Conservation (phyloP, 2,113 vertebrate genomes). For the Chamaetylas fuelleborni region DNA sequence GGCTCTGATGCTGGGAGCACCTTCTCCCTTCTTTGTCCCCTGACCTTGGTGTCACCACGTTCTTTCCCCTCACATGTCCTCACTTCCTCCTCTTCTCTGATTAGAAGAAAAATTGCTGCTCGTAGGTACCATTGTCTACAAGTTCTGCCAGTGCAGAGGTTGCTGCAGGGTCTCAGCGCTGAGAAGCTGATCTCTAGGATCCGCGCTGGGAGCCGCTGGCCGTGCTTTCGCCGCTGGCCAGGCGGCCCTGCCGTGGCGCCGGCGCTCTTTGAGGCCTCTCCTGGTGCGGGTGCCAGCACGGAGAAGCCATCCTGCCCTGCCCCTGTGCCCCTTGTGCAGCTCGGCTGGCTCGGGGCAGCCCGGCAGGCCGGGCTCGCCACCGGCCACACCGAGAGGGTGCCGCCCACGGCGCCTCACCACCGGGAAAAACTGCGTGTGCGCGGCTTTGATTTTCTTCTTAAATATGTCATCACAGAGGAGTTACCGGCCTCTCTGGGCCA, state of each 20-base stretch:
- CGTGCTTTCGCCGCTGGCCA: accelerated
- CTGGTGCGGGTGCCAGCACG: too few relatives aligned
- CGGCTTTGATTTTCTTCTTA: background rate
- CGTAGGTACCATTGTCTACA: background rate
- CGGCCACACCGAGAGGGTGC: accelerated
- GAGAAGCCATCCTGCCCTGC: too few relatives aligned
- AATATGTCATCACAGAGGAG: accelerated
- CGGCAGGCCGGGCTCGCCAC: background rate
- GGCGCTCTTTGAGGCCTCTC: too few relatives aligned
- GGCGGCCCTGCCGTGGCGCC: too few relatives aligned
- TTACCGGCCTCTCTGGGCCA: background rate
- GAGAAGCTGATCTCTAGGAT: background rate
- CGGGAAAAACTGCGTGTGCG: background rate
- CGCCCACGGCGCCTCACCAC: accelerated
- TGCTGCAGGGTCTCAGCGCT: accelerated
- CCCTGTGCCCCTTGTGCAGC: background rate
- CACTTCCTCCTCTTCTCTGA: background rate
- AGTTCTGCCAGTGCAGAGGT: too few relatives aligned
- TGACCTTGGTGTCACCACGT: background rate
- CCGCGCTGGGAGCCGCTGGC: accelerated
- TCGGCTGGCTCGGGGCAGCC: background rate
- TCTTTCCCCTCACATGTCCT: background rate
- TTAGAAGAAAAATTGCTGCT: background rate
- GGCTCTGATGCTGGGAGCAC: accelerated
- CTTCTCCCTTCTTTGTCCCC: accelerated